Base-by-base conservation (phyloP, 2,113 vertebrate genomes). In the Lophius piscatorius region DNA sequence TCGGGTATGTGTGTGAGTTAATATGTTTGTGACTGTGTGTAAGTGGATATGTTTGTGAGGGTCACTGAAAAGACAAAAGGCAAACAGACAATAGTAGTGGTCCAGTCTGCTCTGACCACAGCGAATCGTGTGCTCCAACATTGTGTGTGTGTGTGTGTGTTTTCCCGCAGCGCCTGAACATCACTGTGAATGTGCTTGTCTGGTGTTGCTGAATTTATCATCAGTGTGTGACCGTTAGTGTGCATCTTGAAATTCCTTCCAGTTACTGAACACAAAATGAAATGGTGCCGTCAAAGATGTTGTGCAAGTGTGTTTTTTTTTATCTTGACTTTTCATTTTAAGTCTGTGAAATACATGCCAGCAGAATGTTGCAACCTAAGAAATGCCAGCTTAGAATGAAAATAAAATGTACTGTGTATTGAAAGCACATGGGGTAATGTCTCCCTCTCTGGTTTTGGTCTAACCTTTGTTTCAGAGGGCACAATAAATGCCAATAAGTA, bases 61-160 rank as follows among this genome's bases (percentile, higher is more conserved):
- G 82, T 87, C 83, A 82, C 63, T 57, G 71, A 73, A 80, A 84
- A 88, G 80, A 83, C 85, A 82, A 82, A 88, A 76, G 59, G 48
- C 44, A 71, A 58, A 67, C 82, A 84, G 84, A 83, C 81, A 82
- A 89, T 78, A 59, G 56, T 60, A 63, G 54, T 18, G 28, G 55
- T 52, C 29, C 65, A 79, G 74, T 61, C 76, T 84, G 65, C 49
- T 47, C 48, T 39, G 71, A 84, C 82, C 76, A 67, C 75, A 62
- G n/a, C n/a, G n/a, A n/a, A n/a, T n/a, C n/a, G n/a, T n/a, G n/a
- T n/a, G n/a, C 62, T 29, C 26, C 18, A 5, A 49, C 46, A 40
- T 46, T 69, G 39, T 76, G 59, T 69, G 63, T 81, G n/a, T n/a
- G n/a, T n/a, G n/a, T n/a, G n/a, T n/a, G n/a, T n/a, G n/a, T n/a